Percentiles rank a stretch among this genome's conserved stretches.
These are phyloP conservation scores for Calameuta pallipes DNA, from an alignment of 2,888 invertebrate species.

Conservation along the genomic window DNA sequence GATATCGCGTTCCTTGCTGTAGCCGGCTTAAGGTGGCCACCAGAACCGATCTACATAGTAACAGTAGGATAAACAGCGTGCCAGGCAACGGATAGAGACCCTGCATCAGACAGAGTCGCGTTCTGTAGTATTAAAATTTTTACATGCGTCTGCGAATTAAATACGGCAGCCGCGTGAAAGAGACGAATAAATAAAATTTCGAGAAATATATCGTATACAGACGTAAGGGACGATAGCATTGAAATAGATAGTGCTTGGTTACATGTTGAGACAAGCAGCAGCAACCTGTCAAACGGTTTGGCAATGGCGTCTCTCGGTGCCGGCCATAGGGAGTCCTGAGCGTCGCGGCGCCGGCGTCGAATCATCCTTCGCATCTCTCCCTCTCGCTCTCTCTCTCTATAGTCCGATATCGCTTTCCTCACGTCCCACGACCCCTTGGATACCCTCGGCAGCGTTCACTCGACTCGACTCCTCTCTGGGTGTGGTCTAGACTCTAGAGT, in stretches of 20 bases:
- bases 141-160: not conserved
- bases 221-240: not conserved
- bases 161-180: not conserved
- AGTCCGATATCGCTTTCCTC: constrained; percentile 26
- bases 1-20: not conserved
- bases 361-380: constrained; percentile 28
- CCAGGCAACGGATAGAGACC: not conserved
- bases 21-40: not conserved
- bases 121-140: not conserved
- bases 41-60: not conserved
- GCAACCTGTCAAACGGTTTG: constrained; percentile 50
- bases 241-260: not conserved
- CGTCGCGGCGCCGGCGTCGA: constrained; percentile 45
- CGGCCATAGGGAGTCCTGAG: not conserved
- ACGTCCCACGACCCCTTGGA: constrained; percentile 28
- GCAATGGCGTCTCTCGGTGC: constrained; percentile 42
- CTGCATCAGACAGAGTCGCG: not conserved
- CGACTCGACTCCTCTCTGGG: constrained; percentile 42
- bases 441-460: constrained; percentile 21
- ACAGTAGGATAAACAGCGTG: not conserved
- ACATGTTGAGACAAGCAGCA: constrained; percentile 18
- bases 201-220: not conserved
- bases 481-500: constrained; percentile 45
- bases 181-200: not conserved
- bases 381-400: constrained; percentile 8